Conservation (phyloP, 2,797 vertebrate species). For the Manis crassicaudata region DNA sequence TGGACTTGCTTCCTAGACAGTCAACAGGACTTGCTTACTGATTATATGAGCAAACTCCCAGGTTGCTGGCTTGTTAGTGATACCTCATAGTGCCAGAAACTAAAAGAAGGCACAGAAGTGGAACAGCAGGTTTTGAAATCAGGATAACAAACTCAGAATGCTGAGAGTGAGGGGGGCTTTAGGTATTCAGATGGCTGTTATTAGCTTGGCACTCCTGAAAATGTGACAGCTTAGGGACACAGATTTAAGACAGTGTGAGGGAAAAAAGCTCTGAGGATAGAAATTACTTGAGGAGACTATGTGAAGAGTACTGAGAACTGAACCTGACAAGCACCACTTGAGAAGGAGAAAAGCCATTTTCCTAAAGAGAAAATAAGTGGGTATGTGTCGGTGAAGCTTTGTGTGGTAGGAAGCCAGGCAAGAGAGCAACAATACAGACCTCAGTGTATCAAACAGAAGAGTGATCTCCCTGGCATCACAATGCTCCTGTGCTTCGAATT, state of each 20-base stretch:
- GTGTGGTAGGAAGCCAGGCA: neutral
- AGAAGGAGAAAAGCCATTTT: neutral
- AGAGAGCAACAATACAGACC: neutral
- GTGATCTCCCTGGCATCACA: neutral
- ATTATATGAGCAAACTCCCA: neutral
- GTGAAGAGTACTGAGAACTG: neutral
- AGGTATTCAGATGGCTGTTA: neutral
- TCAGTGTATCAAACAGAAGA: neutral
- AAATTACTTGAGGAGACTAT: neutral
- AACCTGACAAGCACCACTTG: neutral
- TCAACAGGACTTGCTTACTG: neutral
- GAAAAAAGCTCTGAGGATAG: neutral
- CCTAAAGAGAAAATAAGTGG: neutral
- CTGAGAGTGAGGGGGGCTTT: neutral
- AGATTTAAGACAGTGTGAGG: neutral
- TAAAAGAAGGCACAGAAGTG: neutral
- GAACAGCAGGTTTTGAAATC: neutral
- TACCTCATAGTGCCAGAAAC: neutral
- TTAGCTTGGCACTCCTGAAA: constrained; percentile 8
- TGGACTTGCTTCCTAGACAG: neutral
- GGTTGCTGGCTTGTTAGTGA: neutral
- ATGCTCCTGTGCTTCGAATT: neutral
- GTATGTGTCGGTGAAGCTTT: neutral
- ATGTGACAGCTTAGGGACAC: neutral
- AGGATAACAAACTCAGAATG: neutral